phyloP scores from a whole-genome alignment of 2,888 invertebrate genomes.

The Nomada goodeniana region DNA sequence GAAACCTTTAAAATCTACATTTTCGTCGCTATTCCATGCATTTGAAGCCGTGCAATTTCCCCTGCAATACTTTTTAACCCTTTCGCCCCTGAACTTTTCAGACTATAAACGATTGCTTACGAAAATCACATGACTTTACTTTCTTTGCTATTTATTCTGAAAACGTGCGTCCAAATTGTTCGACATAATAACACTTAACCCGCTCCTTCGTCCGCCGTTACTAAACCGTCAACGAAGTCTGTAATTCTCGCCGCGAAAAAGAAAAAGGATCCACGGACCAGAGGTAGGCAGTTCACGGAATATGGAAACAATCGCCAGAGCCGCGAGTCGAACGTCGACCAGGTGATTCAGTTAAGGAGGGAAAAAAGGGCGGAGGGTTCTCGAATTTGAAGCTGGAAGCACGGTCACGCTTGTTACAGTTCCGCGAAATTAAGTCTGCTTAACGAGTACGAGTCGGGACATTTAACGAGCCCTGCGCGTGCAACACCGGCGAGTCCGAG shows the following conservation, averaged over 20 bases:
- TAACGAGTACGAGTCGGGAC: constrained; percentile 58
- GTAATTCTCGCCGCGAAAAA: not conserved
- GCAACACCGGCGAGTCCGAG: not conserved
- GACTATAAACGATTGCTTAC: too few species aligned
- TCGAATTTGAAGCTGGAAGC: constrained; percentile 47
- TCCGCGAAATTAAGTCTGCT: constrained; percentile 66
- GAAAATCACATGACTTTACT: too few species aligned
- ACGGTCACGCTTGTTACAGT: constrained; percentile 61
- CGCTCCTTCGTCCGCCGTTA: not conserved
- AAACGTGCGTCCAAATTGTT: not conserved
- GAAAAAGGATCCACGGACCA: not conserved
- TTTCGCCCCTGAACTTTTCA: too few species aligned
- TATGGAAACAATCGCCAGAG: constrained; percentile 25
- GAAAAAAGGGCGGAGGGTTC: constrained; percentile 5
- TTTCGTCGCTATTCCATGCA: too few species aligned
- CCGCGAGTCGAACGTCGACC: constrained; percentile 3
- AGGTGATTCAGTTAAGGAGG: not conserved
- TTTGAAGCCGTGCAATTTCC: too few species aligned
- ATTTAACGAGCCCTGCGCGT: constrained; percentile 54
- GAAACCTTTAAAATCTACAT: too few species aligned
- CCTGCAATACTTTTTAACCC: too few species aligned
- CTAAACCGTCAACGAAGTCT: not conserved
- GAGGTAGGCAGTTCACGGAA: not conserved
- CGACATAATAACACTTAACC: not conserved
- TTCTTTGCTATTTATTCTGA: not conserved